Conservation (phyloP, 1,140 invertebrate species). For the Cyrtorhinus lividipennis region DNA sequence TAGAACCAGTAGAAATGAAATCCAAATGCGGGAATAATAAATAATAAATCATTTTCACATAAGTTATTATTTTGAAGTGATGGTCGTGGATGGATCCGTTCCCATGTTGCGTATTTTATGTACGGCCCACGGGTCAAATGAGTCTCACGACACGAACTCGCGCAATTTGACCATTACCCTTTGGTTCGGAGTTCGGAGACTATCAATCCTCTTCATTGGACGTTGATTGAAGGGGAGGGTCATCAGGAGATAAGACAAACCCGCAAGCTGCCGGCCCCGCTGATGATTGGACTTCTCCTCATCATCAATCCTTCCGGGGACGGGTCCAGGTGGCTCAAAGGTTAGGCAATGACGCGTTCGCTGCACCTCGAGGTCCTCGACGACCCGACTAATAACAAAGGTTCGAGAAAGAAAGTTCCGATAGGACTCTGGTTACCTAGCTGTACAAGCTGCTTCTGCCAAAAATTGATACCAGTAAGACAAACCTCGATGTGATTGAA, state of each 20-base stretch:
- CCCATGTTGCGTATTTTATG: background rate
- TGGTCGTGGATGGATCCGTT: too few species aligned
- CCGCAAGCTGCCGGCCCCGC: background rate
- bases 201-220: background rate
- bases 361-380: background rate
- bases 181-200: background rate
- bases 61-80: too few species aligned
- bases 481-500: too few species aligned
- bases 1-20: too few species aligned
- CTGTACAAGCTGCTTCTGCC: too few species aligned
- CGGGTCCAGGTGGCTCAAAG: background rate
- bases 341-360: background rate
- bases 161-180: conserved; percentile 4
- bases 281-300: background rate
- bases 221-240: conserved; percentile 9
- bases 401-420: background rate
- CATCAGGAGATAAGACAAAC: conserved; percentile 1
- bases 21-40: too few species aligned
- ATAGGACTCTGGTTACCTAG: background rate
- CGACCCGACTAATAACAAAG: background rate
- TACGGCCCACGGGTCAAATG: background rate
- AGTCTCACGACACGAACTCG: background rate
- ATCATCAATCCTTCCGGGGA: background rate
- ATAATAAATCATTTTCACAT: too few species aligned
- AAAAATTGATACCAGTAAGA: too few species aligned